Evolutionary conservation across 30 jellyfish, hydroid and myxozoan genomes (phyloP).

Genomic region (Pseudorhiza aurosa): DNA sequence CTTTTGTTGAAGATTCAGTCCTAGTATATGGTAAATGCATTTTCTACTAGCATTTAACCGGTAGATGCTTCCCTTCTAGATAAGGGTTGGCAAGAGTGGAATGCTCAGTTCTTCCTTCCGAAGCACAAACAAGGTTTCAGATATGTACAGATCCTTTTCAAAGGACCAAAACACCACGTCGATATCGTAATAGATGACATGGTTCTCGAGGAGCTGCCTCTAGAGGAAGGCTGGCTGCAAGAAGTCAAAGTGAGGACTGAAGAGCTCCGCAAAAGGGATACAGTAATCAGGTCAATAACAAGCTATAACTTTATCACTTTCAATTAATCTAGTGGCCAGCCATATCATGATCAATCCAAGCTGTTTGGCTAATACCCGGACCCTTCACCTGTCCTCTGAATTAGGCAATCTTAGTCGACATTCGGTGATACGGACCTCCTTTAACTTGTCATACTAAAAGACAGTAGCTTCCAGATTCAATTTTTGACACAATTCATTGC

Average conservation of each 20-base stretch:
- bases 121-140: conserved; percentile 61
- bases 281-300: conserved; percentile 71
- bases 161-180: conserved; percentile 78
- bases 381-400: too few species aligned
- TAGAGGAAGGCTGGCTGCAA: conserved; percentile 73
- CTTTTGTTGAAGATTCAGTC: too few species aligned
- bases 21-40: too few species aligned
- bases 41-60: too few species aligned
- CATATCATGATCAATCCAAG: too few species aligned
- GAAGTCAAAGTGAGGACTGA: conserved; percentile 60
- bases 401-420: too few species aligned
- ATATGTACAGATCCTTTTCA: conserved; percentile 71
- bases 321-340: background rate
- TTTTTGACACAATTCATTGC: too few species aligned
- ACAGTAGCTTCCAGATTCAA: too few species aligned
- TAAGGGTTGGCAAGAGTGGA: conserved; percentile 92
- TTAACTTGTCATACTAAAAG: too few species aligned
- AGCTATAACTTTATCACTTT: background rate
- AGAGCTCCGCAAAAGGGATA: conserved; percentile 68
- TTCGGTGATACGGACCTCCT: too few species aligned
- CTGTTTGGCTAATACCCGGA: too few species aligned
- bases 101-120: conserved; percentile 78
- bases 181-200: conserved; percentile 81
- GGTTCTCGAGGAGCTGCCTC: conserved; percentile 68
- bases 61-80: conserved; percentile 25